Evolutionary conservation across 2,888 invertebrate species (phyloP), one percentile per base, ranked within the genome.

Genomic region (Seira sanloemensis): DNA sequence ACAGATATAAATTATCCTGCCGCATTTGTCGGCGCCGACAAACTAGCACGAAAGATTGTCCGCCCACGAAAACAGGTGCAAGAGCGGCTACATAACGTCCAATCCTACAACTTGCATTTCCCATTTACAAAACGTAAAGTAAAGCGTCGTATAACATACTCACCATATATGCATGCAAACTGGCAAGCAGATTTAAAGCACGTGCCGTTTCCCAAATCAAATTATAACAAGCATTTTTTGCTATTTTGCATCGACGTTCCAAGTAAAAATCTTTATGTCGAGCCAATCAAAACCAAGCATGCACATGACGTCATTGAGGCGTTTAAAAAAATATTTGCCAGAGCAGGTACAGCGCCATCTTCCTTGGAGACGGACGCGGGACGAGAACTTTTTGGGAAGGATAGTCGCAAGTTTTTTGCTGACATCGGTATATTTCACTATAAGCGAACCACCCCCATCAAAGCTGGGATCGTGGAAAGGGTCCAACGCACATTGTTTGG

Each of bases 171-270:
- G 50, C 50, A 50, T 12, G n/a, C 16, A 2, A 50, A n/a, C 16
- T 50, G 50, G 50, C 50, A 50, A 18, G 50, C 50, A 2, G 50
- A 50, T 50, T 16, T 50, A 16, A 50, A 50, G 50, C 50, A 50
- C n/a, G n/a, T 12, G 12, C 50, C 16, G 2, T 50, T 50, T 18
- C 50, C 50, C 2, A 82, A 81, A n/a, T 72, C 77, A 1, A 88
- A 88, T 62, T 72, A 79, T 18, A 21, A 46, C 4, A 78, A 79
- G 26, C 84, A 67, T 16, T 88, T 75, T 65, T 25, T 88, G 7
- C 66, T 88, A 2, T 76, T 69, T 12, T 78, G 86, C 9, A 86
- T 88, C 12, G 88, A 88, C 16, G 50, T 50, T 2, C n/a, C n/a
- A 50, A 50, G 50, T 50, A 50, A 50, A 50, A 50, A 50, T 2